These are phyloP conservation scores for Poeciliopsis occidentalis DNA, from an alignment of 2,113 vertebrate genomes.

Conservation along the genomic window DNA sequence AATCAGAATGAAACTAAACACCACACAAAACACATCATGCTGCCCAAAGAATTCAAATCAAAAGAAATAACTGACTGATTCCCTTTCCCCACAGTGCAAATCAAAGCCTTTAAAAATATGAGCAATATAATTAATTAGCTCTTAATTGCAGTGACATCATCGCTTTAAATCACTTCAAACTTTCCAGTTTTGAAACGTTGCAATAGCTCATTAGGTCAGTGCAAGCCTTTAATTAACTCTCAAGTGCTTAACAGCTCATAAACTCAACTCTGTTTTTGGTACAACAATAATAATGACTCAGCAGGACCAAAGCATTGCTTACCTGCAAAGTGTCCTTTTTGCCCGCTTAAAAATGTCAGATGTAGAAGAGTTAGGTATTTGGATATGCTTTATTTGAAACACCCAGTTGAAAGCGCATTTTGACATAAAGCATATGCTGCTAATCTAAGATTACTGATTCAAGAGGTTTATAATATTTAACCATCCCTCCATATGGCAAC, in stretches of 20 bases:
- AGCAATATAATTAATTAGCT: slow-evolving; percentile 5
- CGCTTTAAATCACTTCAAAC: not conserved
- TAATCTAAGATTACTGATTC: slow-evolving; percentile 52
- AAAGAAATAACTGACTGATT: slow-evolving; percentile 13
- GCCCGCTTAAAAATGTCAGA: slow-evolving; percentile 16
- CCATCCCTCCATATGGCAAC: slow-evolving; percentile 57
- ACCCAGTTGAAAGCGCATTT: slow-evolving; percentile 26
- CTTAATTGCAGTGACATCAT: slow-evolving; percentile 8
- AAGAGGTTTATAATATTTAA: slow-evolving; percentile 26
- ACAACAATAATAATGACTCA: slow-evolving; percentile 19
- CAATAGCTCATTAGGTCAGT: slow-evolving; percentile 15
- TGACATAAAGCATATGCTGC: slow-evolving; percentile 18
- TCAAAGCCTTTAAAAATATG: slow-evolving; percentile 13
- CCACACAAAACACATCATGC: slow-evolving; percentile 28
- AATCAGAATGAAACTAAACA: slow-evolving; percentile 30
- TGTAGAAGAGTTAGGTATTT: slow-evolving; percentile 16
- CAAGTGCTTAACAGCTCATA: slow-evolving; percentile 18
- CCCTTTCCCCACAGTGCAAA: not conserved
- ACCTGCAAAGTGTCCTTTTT: slow-evolving; percentile 36
- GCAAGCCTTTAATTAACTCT: slow-evolving; percentile 17
- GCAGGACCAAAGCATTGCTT: slow-evolving; percentile 17
- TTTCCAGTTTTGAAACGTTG: slow-evolving; percentile 5
- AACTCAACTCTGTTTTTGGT: slow-evolving; percentile 22
- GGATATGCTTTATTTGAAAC: slow-evolving; percentile 32
- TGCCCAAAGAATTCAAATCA: slow-evolving; percentile 21